A percentile compares a stretch with the other conserved stretches of the same genome.
Conservation (phyloP, 2,888 invertebrate species). For the Rhagonycha fulva region DNA sequence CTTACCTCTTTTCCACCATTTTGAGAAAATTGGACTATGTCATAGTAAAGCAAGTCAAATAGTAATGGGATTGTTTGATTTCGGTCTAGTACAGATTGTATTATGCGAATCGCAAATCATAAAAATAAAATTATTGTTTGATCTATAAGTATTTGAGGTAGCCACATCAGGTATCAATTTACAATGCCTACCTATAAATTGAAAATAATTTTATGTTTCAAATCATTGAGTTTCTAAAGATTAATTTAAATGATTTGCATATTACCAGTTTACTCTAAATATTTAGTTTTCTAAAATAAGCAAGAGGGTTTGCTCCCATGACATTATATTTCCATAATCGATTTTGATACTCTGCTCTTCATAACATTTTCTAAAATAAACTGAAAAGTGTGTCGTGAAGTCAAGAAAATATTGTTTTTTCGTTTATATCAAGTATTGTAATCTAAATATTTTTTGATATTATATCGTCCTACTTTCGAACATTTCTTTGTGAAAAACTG, state of each 20-base stretch:
- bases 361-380: not conserved
- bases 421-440: not conserved
- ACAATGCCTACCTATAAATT: not conserved
- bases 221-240: constrained; percentile 7
- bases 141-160: not conserved
- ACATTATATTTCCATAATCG: constrained; percentile 2
- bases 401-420: not conserved
- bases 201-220: constrained; percentile 3
- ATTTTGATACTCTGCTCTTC: not conserved
- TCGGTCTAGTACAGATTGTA: too few species aligned
- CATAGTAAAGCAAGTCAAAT: too few species aligned
- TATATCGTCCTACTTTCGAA: not conserved
- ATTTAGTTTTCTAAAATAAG: constrained; percentile 14
- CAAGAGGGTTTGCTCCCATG: constrained; percentile 1
- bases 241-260: constrained; percentile 11
- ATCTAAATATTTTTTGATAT: not conserved
- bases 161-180: not conserved
- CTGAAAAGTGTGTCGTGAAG: not conserved
- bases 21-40: too few species aligned
- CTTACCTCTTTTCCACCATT: too few species aligned
- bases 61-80: too few species aligned
- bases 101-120: too few species aligned
- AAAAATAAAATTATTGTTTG: too few species aligned
- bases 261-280: constrained; percentile 11
- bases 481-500: not conserved